Percentiles rank a stretch among this genome's conserved stretches.
Conservation (phyloP, 2,888 invertebrate genomes). For the Schizotus pectinicornis region DNA sequence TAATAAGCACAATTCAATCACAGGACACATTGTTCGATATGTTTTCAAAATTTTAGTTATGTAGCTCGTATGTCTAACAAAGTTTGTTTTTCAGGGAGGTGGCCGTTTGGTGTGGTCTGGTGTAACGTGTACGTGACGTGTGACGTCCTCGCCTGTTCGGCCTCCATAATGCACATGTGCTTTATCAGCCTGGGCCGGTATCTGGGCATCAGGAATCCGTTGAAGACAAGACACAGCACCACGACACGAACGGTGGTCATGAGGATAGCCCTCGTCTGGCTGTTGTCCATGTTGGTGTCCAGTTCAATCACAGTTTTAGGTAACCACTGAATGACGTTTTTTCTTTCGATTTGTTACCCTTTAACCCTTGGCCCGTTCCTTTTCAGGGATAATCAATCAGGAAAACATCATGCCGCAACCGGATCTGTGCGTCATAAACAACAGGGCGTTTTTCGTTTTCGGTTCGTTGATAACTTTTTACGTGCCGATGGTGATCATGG, state of each 20-base stretch:
- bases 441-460: conserved; percentile 85
- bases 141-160: conserved; percentile 93
- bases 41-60: too few species aligned
- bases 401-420: conserved; percentile 82
- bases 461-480: conserved; percentile 94
- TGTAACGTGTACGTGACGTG: conserved; percentile 95
- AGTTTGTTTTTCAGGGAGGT: conserved; percentile 73
- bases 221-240: conserved; percentile 83
- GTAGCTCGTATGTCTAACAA: not conserved
- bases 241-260: conserved; percentile 83
- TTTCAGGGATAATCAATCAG: conserved; percentile 75
- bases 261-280: conserved; percentile 92
- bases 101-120: conserved; percentile 92
- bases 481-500: conserved; percentile 95
- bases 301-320: conserved; percentile 85
- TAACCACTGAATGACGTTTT: conserved; percentile 56
- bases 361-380: not conserved
- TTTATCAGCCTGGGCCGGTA: conserved; percentile 90
- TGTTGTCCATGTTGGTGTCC: conserved; percentile 86
- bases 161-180: conserved; percentile 95
- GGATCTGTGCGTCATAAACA: conserved; percentile 80
- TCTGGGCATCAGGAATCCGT: conserved; percentile 86
- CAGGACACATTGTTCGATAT: too few species aligned
- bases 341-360: not conserved
- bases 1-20: too few species aligned